A percentile compares a stretch with the other conserved stretches of the same genome.
phyloP scores from a whole-genome alignment of 2,113 vertebrate genomes.

The Arothron firmamentum region DNA sequence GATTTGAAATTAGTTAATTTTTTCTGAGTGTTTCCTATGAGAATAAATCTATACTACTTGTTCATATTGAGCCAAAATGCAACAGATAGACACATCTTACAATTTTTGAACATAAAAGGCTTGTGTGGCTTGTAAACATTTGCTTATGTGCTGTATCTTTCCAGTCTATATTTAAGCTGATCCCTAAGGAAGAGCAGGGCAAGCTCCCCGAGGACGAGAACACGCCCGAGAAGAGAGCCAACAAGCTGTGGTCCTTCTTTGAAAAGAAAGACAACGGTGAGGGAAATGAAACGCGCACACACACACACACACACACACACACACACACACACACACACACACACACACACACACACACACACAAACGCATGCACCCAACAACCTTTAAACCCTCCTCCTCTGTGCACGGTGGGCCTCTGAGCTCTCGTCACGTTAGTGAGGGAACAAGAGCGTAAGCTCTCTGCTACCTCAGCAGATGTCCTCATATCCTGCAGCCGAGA shows the following conservation, averaged over 20 bases:
- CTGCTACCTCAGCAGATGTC: constrained; percentile 44
- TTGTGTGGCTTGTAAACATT: too few relatives aligned
- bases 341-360: not conserved
- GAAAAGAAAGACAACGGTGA: constrained; percentile 84
- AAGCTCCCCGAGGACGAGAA: constrained; percentile 82
- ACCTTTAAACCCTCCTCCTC: not conserved
- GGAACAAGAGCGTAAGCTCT: constrained; percentile 20
- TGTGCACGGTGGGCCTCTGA: constrained; percentile 1
- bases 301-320: not conserved
- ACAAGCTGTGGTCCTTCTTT: constrained; percentile 85
- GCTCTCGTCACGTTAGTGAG: constrained; percentile 11
- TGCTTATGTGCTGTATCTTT: constrained; percentile 2
- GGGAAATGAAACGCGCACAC: not conserved
- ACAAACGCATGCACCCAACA: not conserved
- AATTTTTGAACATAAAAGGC: too few relatives aligned
- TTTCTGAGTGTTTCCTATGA: too few relatives aligned
- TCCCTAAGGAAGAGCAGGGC: constrained; percentile 78
- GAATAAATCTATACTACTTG: too few relatives aligned
- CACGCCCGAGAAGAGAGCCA: constrained; percentile 83
- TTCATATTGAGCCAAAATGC: constrained; percentile 1
- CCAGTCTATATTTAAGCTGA: constrained; percentile 90
- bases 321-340: not conserved
- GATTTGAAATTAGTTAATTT: too few relatives aligned
- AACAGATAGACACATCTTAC: not conserved
- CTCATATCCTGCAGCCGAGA: constrained; percentile 30